These are phyloP conservation scores for Eilema caniola DNA, from an alignment of 2,888 invertebrate species.

Conservation along the genomic window DNA sequence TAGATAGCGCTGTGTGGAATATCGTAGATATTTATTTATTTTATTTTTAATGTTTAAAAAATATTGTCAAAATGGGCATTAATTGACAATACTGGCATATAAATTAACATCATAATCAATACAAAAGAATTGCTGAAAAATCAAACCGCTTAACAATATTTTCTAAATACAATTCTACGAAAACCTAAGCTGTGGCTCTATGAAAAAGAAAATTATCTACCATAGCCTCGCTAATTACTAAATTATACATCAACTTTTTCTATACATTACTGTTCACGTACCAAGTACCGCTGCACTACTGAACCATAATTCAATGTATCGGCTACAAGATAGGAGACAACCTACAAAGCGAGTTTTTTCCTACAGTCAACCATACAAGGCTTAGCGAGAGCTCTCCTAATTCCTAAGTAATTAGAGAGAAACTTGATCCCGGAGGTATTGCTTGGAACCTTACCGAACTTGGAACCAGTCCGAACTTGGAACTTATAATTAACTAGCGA, in stretches of 20 bases:
- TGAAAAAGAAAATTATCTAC: conserved; percentile 35
- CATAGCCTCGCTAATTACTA: background rate
- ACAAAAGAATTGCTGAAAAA: too few relatives aligned
- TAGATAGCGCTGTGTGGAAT: too few relatives aligned
- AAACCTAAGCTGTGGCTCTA: background rate
- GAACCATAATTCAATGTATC: conserved; percentile 28
- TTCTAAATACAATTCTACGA: background rate
- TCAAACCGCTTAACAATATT: too few relatives aligned
- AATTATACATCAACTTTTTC: conserved; percentile 19
- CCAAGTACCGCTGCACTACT: conserved; percentile 6
- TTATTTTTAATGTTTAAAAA: too few relatives aligned
- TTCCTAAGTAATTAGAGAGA: conserved; percentile 76
- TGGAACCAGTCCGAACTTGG: conserved; percentile 59
- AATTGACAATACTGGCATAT: too few relatives aligned
- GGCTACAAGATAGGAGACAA: conserved; percentile 36
- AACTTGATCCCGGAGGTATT: conserved; percentile 65
- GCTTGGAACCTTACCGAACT: conserved; percentile 53
- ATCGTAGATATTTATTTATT: too few relatives aligned
- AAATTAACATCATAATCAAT: background rate
- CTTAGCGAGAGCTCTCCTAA: conserved; percentile 74
- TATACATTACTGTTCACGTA: conserved; percentile 29
- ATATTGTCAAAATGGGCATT: too few relatives aligned
- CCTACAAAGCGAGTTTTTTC: conserved; percentile 64
- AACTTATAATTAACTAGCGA: conserved; percentile 59
- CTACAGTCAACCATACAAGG: conserved; percentile 48